Base-by-base conservation (phyloP, 1,140 invertebrate species). In the Pseudobourletiella spinata region DNA sequence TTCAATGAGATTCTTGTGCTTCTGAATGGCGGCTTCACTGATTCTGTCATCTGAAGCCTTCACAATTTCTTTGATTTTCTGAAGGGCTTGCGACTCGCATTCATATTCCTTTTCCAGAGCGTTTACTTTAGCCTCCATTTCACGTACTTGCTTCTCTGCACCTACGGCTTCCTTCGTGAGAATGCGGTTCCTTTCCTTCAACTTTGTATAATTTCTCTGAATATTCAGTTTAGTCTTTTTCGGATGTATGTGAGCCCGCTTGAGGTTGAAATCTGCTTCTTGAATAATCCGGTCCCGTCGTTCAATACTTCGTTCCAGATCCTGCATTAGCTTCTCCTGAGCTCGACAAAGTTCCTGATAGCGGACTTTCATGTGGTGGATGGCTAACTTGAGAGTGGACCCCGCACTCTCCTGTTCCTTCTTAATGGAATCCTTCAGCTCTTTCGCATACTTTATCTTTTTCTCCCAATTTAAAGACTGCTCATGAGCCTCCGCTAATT, bases 331-430 rank as follows among this genome's bases (percentile, higher is more conserved):
- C 72, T 85, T 88, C 64, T 88, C 85, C 63, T 87, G 84, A 0
- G 81, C 84, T 59, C 84, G 84, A 50, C 79, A 81, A 1, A 91
- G 73, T 69, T 89, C 84, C 43, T 78, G 76, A 30, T 80, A 80
- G 61, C 84, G 75, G 2, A 83, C 84, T 75, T 86, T 81, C 88
- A 91, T 91, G 68, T 84, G 80, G 71, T 89, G 87, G 72, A 91
- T 89, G 77, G 89, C 88, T 54, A 76, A 78, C 73, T 82, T 86
- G 86, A 91, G 88, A 16, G 76, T 75, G 8, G 81, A 81, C 0
- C 28, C 50, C 2, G 57, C 20, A n/a, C 77, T 75, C n/a, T 80
- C 79, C 57, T 82, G 79, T 61, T 86, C 84, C 42, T 81, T 76
- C 60, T 83, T 81, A 4, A 86, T 79, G 62, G 79, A 82, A 69